Base-by-base conservation (phyloP, 2,888 invertebrate genomes). In the Torymus texanus region DNA sequence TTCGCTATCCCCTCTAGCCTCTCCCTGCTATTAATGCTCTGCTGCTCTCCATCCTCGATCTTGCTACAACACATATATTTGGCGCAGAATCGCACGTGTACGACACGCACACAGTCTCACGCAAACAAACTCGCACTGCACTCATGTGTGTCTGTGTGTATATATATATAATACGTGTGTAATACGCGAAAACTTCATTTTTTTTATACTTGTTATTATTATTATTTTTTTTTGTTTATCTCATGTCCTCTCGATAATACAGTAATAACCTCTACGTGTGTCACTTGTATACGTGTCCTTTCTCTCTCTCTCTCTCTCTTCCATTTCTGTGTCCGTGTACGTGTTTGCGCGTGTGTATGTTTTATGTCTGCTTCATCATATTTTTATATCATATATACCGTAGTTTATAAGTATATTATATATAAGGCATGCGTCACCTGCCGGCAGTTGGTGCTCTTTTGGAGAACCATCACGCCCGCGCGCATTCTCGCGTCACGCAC, bases 361-460 rank as follows among this genome's bases (percentile, higher is more conserved):
- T 16, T 56, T 56, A 24, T 56, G 21, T 61, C 10, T 21, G 63
- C 62, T 73, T 24, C 50, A 65, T 61, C 70, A 21, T 53, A 16
- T 65, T 2, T 72, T 2, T 66, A 12, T 29, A 58, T 65, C 12
- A 21, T 53, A 75, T 78, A 78, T 77, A 77, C 29, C 51, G 61
- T 75, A 59, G 56, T 59, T 41, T 79, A 81, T 76, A 79, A 79
- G 63, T 81, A 71, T 79, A 77, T 79, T 79, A 79, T 84, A 85
- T 87, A 86, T 88, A 88, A 88, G 88, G 88, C 88, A 87, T 87
- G 87, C 86, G 86, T 87, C 86, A 86, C 86, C 85, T 84, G 85
- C 85, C 84, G 85, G 85, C 85, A 85, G 85, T 86, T 83, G 82
- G 83, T 84, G 86, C 84, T 84, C 83, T 84, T 81, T 76, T 65